Evolutionary conservation across 2,113 vertebrate species (phyloP).

Genomic region (Sorex araneus): DNA sequence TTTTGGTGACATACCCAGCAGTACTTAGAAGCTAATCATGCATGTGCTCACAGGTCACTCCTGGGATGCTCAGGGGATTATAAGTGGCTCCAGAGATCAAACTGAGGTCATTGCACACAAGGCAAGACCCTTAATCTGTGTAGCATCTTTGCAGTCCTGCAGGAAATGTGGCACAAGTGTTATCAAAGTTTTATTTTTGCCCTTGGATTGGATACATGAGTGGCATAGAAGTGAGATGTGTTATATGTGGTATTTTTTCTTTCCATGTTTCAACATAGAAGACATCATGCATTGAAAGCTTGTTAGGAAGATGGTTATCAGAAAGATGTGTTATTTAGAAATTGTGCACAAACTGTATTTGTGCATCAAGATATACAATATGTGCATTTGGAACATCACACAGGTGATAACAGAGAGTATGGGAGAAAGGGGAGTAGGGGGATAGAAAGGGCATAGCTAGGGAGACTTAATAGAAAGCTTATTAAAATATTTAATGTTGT

Average conservation of each 20-base stretch:
- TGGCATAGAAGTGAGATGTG: too few species aligned
- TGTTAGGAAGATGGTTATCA: not conserved
- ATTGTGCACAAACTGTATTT: not conserved
- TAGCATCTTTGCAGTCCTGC: too few species aligned
- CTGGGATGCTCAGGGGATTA: too few species aligned
- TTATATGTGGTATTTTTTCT: too few species aligned
- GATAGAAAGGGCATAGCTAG: not conserved
- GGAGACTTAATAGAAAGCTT: not conserved
- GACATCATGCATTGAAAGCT: not conserved
- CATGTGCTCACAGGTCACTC: too few species aligned
- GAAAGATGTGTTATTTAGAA: not conserved
- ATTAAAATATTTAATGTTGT: not conserved
- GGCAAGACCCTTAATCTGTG: too few species aligned
- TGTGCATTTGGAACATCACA: not conserved
- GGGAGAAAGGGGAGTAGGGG: not conserved
- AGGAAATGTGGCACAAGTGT: too few species aligned
- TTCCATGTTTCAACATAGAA: not conserved
- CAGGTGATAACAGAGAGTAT: not conserved
- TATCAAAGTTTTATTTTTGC: too few species aligned
- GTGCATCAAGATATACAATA: not conserved
- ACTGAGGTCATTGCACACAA: too few species aligned
- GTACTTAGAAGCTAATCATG: too few species aligned
- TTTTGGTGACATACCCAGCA: not conserved
- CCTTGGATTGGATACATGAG: too few species aligned
- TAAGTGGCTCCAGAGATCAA: too few species aligned